Conservation (phyloP, 2,888 invertebrate species). For the Crocallis elinguaria region DNA sequence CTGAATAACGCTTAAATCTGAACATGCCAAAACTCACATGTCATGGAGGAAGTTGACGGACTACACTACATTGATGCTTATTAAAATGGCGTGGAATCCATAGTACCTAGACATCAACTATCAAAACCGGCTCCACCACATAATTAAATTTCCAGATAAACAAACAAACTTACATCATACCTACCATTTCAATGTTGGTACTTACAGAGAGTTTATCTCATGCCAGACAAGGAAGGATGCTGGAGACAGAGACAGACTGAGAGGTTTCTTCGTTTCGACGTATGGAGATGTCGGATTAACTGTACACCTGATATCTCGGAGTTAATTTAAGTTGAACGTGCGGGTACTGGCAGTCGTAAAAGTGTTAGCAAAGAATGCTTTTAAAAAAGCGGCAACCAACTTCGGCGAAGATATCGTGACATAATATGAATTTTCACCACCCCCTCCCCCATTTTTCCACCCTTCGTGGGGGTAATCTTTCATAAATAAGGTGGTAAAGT, state of each 20-base stretch:
- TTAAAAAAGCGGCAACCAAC: background rate
- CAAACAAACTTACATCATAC: background rate
- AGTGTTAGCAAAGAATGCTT: constrained; percentile 27
- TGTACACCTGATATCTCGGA: constrained; percentile 59
- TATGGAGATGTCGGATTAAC: constrained; percentile 69
- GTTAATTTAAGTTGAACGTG: constrained; percentile 67
- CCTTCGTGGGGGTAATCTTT: too few relatives aligned
- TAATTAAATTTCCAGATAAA: background rate
- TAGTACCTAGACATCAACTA: too few relatives aligned
- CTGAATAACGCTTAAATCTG: too few relatives aligned
- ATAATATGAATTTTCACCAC: too few relatives aligned
- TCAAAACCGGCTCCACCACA: too few relatives aligned
- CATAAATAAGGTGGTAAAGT: too few relatives aligned
- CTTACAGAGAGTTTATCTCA: background rate
- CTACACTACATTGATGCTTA: too few relatives aligned
- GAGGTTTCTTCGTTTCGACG: constrained; percentile 50
- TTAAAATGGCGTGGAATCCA: too few relatives aligned
- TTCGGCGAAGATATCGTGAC: too few relatives aligned
- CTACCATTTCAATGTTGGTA: background rate
- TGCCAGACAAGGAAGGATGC: background rate
- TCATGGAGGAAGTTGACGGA: too few relatives aligned
- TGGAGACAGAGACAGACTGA: constrained; percentile 24
- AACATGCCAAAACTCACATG: too few relatives aligned
- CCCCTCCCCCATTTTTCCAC: too few relatives aligned
- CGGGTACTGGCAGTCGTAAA: constrained; percentile 42